Evolutionary conservation across 2,113 vertebrate species (phyloP).

Genomic region (Apodemus sylvaticus): DNA sequence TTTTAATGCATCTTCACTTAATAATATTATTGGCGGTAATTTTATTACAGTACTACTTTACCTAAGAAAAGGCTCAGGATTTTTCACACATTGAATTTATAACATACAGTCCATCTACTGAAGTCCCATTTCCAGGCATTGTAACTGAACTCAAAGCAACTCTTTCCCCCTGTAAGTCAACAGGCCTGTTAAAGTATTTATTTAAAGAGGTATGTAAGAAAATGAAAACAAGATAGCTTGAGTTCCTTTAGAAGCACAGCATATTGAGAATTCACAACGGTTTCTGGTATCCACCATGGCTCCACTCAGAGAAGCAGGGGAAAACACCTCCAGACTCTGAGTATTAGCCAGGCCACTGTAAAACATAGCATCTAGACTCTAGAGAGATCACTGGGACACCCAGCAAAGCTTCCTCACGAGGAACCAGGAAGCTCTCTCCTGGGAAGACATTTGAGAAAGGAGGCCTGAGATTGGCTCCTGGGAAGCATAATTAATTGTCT

Average conservation of each 20-base stretch:
- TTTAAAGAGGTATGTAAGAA: constrained; percentile 16
- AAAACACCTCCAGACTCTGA: no score
- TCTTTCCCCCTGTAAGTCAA: background rate
- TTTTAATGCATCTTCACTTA: constrained; percentile 20
- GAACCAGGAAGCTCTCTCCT: background rate
- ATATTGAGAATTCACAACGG: background rate
- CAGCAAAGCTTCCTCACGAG: background rate
- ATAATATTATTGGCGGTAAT: background rate
- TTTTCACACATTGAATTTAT: constrained; percentile 43
- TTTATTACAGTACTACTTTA: constrained; percentile 38
- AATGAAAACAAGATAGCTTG: background rate
- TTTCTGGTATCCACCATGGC: background rate
- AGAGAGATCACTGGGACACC: accelerated
- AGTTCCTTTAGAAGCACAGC: constrained; percentile 1
- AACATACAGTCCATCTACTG: constrained; percentile 12
- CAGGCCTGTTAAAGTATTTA: background rate
- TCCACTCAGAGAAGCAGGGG: background rate
- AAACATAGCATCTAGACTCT: background rate
- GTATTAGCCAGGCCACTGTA: background rate
- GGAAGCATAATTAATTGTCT: background rate
- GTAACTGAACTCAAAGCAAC: constrained; percentile 27
- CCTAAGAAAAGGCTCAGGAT: background rate
- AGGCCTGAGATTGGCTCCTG: background rate
- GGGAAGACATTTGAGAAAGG: background rate
- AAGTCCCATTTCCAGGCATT: constrained; percentile 36